Base-by-base conservation (phyloP, 1,140 invertebrate species). In the Eupeodes corollae region DNA sequence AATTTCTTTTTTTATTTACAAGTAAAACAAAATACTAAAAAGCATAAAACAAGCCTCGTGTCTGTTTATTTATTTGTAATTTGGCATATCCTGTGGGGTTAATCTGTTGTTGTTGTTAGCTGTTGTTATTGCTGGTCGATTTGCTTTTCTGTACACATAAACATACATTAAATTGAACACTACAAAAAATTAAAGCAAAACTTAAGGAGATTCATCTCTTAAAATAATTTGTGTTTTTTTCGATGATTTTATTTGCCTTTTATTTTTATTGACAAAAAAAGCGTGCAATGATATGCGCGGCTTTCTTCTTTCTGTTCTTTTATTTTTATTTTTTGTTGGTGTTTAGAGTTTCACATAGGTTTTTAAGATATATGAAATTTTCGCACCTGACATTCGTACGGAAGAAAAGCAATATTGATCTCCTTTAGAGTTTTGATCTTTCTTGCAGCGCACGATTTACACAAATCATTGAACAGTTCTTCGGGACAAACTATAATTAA, bases 331-430 rank as follows among this genome's bases (percentile, higher is more conserved):
- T 46, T 46, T 35, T 42, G 15, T 51, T 26, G 13, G 13, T 46
- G 41, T 43, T 37, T 47, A 26, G 21, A 26, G 21, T n/a, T 35
- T 35, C 34, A 35, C 12, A 35, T 35, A 35, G 34, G 18, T 44
- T 34, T 15, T 12, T 38, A 42, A 6, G 15, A 15, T 40, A 45
- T 35, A n/a, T 35, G 14, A 35, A 42, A 47, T 52, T 50, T 52
- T 53, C 72, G 70, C 76, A 94, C 92, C 88, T 98, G 94, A 63
- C 90, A 88, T 74, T 99, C 96, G 73, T 98, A 98, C 54, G 96
- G 96, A 61, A 98, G 82, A 77, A 99, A 99, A 63, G 96, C 94
- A 73, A 99, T 96, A 82, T 99, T 99, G 75, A 99, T 97, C 76
- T 99, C 96, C 79, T 98, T 99, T 64, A 98, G 78, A 46, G 94